phyloP scores from a whole-genome alignment of 2,797 vertebrate species.

The Simalia tracyae region DNA sequence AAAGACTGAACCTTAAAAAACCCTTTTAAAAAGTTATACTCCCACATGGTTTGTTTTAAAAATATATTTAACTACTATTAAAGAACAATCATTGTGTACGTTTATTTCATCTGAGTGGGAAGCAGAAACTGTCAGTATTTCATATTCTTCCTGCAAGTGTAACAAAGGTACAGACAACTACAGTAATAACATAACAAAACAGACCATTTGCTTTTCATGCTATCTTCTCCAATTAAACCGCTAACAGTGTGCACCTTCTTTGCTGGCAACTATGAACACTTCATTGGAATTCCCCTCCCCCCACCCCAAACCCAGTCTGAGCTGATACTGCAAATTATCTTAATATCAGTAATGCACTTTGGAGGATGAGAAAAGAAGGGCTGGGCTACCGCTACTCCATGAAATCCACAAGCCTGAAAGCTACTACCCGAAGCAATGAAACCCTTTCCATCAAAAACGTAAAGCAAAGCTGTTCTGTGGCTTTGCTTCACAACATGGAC shows the following conservation, averaged over 20 bases:
- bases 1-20: not conserved
- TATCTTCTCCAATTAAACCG: slow-evolving; percentile 39
- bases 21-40: slow-evolving; percentile 29
- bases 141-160: slow-evolving; percentile 51
- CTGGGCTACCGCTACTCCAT: not conserved
- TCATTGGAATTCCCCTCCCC: not conserved
- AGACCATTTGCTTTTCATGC: slow-evolving; percentile 41
- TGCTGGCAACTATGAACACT: not conserved
- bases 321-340: not conserved
- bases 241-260: not conserved
- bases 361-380: slow-evolving; percentile 5
- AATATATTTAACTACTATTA: slow-evolving; percentile 68
- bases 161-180: slow-evolving; percentile 31
- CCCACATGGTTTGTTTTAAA: slow-evolving; percentile 67
- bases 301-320: not conserved
- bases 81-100: slow-evolving; percentile 57
- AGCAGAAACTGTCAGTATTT: slow-evolving; percentile 59
- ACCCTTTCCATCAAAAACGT: not conserved
- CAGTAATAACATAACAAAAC: slow-evolving; percentile 44
- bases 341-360: not conserved
- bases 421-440: not conserved
- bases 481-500: not conserved
- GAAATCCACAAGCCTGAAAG: not conserved
- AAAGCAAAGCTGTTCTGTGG: not conserved
- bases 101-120: slow-evolving; percentile 62